These are phyloP conservation scores for Lophura nycthemera DNA, from an alignment of 2,113 vertebrate genomes.

Conservation along the genomic window DNA sequence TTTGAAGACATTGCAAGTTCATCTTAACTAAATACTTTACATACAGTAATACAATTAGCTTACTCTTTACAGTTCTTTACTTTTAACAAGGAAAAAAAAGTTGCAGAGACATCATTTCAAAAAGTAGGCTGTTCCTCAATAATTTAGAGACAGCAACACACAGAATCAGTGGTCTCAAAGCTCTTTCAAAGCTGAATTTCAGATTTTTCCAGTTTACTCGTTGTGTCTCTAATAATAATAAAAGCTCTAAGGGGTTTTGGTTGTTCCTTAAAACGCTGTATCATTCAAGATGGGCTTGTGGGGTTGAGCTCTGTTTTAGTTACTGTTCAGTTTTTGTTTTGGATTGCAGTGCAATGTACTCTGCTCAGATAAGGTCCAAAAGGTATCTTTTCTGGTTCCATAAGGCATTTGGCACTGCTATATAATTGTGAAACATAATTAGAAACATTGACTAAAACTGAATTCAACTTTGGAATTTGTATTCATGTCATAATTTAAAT, in stretches of 20 bases:
- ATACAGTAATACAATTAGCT: accelerated
- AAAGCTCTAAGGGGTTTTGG: neutral
- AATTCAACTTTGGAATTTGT: neutral
- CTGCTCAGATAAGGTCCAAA: neutral
- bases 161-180: neutral
- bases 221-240: neutral
- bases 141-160: neutral
- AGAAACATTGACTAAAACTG: neutral
- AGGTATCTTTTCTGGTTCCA: neutral
- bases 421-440: neutral
- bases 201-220: neutral
- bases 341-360: neutral
- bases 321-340: neutral
- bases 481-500: neutral
- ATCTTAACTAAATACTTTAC: neutral
- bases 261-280: neutral
- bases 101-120: neutral
- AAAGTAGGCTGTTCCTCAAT: neutral
- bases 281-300: neutral
- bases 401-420: neutral
- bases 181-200: neutral
- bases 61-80: neutral
- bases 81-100: neutral
- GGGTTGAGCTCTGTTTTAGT: accelerated
- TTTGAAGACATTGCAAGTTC: neutral